These are phyloP conservation scores for Trinorchestia longiramus DNA, from an alignment of 1,140 invertebrate genomes.

Conservation along the genomic window DNA sequence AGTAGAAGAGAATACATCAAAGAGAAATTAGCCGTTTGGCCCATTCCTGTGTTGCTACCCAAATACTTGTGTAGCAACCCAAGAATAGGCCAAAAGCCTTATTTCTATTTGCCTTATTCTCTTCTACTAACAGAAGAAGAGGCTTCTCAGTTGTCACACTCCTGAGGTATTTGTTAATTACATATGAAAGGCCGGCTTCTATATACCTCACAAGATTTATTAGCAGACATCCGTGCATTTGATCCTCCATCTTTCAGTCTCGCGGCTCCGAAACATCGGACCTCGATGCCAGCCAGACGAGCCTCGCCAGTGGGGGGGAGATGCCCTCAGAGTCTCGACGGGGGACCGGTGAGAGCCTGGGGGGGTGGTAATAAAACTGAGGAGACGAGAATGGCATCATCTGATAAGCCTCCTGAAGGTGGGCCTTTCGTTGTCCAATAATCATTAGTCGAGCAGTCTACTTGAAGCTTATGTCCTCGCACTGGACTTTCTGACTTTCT, in stretches of 20 bases:
- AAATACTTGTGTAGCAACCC: no score
- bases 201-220: no score
- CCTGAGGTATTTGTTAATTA: background rate
- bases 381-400: background rate
- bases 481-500: no score
- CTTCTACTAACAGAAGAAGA: background rate
- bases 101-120: no score
- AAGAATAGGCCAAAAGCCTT: no score
- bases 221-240: no score
- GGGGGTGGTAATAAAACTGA: background rate
- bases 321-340: background rate
- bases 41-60: no score
- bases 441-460: no score
- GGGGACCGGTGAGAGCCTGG: background rate
- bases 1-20: no score
- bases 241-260: background rate
- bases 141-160: background rate
- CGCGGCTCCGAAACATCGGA: background rate
- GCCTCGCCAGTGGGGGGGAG: conserved; percentile 27
- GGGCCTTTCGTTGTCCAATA: background rate
- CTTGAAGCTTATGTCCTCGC: no score
- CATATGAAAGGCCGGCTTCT: no score
- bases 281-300: background rate
- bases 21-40: no score
- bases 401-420: background rate